Evolutionary conservation across 1,140 invertebrate species (phyloP), one percentile per base, ranked within the genome.

Genomic region (Zaprionus africanus): DNA sequence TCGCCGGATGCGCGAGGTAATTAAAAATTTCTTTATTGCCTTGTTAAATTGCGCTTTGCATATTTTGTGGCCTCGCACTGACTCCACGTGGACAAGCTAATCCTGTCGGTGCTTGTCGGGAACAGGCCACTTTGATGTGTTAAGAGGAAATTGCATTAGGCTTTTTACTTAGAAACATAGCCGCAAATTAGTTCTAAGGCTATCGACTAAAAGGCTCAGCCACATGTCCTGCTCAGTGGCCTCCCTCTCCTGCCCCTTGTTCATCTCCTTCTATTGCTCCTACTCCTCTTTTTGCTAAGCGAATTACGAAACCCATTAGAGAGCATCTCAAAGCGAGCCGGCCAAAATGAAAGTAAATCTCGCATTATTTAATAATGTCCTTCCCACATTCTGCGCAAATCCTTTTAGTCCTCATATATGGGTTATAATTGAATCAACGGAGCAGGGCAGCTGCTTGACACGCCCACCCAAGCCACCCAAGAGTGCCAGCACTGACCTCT

Each of bases 221-320:
- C 31, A n/a, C 59, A 62, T 64, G 53, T 57, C 28, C 34, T 46
- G 19, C n/a, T 19, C 15, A 6, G 46, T 9, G 12, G 11, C 3
- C 9, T 2, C 19, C 46, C 41, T 26, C 36, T 38, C 17, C 15
- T 57, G 15, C 49, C 51, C 59, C 53, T 19, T 46, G 31, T 31
- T 46, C n/a, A 46, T 13, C 11, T 2, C 12, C n/a, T 77, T 64
- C 31, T 34, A 9, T n/a, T 17, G 3, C 41, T 17, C 7, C n/a
- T 46, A 7, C n/a, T 62, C 43, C 62, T 12, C 24, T 15, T 17
- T 11, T 3, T 49, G n/a, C 38, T 87, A 88, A 87, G 70, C 84
- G 84, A 87, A 87, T 87, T 87, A 87, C 54, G 58, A 63, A 76
- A 69, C 76, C 75, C 84, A 87, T 87, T 87, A 87, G 85, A 57